phyloP scores from a whole-genome alignment of 53 echinoderm and acorn worm species.

The Zoroaster sp. region DNA sequence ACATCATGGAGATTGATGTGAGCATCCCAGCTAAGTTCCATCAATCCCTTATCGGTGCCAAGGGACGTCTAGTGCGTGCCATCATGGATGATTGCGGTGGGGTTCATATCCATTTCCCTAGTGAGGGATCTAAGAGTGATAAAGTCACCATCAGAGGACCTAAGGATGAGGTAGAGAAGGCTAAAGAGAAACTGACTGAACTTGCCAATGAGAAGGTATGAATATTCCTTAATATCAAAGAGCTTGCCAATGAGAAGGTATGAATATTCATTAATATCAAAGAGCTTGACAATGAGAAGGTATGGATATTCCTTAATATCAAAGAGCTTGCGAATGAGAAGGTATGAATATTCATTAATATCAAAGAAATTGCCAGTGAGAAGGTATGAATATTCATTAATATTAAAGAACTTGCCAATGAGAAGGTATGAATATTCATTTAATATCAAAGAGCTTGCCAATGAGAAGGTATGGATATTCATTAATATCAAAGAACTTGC shows the following conservation, averaged over 20 bases:
- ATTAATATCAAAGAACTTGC: too few relatives aligned
- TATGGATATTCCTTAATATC: too few relatives aligned
- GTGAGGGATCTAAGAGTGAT: constrained; percentile 80
- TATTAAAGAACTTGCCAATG: too few relatives aligned
- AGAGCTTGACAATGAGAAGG: too few relatives aligned
- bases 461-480: too few relatives aligned
- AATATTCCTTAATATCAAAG: constrained; percentile 59
- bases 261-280: too few relatives aligned
- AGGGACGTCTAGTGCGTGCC: constrained; percentile 84
- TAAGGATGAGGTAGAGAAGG: constrained; percentile 92
- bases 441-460: too few relatives aligned
- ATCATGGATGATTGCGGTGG: constrained; percentile 97
- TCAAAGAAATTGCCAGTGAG: too few relatives aligned
- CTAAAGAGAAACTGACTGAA: constrained; percentile 87
- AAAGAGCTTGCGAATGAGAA: too few relatives aligned
- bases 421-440: too few relatives aligned
- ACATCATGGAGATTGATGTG: constrained; percentile 82
- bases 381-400: too few relatives aligned
- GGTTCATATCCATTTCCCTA: constrained; percentile 88
- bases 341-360: too few relatives aligned
- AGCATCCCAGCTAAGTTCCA: constrained; percentile 83
- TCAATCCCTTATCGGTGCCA: constrained; percentile 95
- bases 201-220: constrained; percentile 82
- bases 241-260: constrained; percentile 86
- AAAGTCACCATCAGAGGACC: constrained; percentile 89